These are phyloP conservation scores for Tetragonisca angustula DNA, from an alignment of 2,888 invertebrate genomes.

Conservation along the genomic window DNA sequence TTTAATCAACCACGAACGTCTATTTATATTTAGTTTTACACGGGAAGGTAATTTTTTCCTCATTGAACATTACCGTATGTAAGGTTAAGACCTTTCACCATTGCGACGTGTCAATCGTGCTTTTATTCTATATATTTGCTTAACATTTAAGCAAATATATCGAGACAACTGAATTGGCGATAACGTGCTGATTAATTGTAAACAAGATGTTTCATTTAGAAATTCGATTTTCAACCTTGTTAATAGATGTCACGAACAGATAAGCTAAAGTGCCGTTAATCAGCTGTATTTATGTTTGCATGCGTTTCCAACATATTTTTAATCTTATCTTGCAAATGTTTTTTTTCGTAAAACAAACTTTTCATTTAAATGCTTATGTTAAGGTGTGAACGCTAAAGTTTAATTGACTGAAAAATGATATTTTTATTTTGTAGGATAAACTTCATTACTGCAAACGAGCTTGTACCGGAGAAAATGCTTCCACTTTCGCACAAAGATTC, in stretches of 20 bases:
- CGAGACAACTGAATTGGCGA: not conserved
- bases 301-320: slow-evolving; percentile 41
- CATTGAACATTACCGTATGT: not conserved
- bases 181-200: not conserved
- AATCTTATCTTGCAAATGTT: not conserved
- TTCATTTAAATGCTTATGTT: not conserved
- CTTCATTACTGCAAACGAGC: not conserved
- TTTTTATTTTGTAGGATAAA: slow-evolving; percentile 48
- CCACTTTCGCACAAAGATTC: slow-evolving; percentile 91
- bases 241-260: slow-evolving; percentile 1
- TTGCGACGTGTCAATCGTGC: slow-evolving; percentile 75
- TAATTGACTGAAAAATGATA: not conserved
- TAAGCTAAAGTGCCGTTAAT: slow-evolving; percentile 35
- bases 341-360: not conserved
- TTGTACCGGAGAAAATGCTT: slow-evolving; percentile 86
- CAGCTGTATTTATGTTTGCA: slow-evolving; percentile 17
- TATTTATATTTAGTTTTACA: slow-evolving; percentile 2
- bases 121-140: slow-evolving; percentile 24
- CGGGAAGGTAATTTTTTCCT: slow-evolving; percentile 43
- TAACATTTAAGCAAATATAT: not conserved
- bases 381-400: not conserved
- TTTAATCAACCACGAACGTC: not conserved
- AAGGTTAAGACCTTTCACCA: slow-evolving; percentile 58
- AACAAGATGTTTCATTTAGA: slow-evolving; percentile 1
- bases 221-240: not conserved